These are phyloP conservation scores for Adineta ricciae DNA, from an alignment of 2,888 invertebrate species.

Conservation along the genomic window DNA sequence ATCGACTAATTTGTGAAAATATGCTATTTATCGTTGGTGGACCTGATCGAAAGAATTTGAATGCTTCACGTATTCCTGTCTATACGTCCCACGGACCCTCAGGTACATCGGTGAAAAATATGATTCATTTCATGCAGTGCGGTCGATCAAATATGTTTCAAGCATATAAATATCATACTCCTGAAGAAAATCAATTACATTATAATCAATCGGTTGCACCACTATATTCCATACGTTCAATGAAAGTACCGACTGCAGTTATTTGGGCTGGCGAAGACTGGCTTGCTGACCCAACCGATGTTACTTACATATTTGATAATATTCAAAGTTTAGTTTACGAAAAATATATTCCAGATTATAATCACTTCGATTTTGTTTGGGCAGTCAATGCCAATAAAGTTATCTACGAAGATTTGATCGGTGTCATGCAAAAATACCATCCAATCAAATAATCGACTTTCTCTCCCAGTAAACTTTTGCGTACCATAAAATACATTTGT, in stretches of 20 bases:
- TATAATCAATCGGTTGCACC: conserved; percentile 48
- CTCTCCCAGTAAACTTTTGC: no score
- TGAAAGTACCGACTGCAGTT: conserved; percentile 54
- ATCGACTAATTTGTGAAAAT: conserved; percentile 63
- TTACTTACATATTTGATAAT: conserved; percentile 36
- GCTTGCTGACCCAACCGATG: conserved; percentile 56
- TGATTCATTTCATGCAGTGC: conserved; percentile 50
- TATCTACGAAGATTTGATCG: conserved; percentile 41
- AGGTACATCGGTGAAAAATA: conserved; percentile 64
- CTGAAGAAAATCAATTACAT: conserved; percentile 40
- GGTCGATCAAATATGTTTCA: conserved; percentile 53
- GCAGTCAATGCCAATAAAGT: conserved; percentile 44
- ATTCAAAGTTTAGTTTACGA: conserved; percentile 37
- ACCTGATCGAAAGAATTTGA: conserved; percentile 61
- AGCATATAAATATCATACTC: conserved; percentile 62
- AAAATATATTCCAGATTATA: conserved; percentile 40
- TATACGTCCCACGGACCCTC: conserved; percentile 64
- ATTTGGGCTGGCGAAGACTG: conserved; percentile 65
- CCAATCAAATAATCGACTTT: not conserved
- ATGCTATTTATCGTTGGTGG: conserved; percentile 65
- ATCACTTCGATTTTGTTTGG: conserved; percentile 53
- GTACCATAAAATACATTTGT: no score
- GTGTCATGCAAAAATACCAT: conserved; percentile 7
- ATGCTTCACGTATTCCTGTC: conserved; percentile 60
- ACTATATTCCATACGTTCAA: conserved; percentile 41